These are phyloP conservation scores for Teleogryllus occipitalis DNA, from an alignment of 1,140 invertebrate genomes.

Conservation along the genomic window DNA sequence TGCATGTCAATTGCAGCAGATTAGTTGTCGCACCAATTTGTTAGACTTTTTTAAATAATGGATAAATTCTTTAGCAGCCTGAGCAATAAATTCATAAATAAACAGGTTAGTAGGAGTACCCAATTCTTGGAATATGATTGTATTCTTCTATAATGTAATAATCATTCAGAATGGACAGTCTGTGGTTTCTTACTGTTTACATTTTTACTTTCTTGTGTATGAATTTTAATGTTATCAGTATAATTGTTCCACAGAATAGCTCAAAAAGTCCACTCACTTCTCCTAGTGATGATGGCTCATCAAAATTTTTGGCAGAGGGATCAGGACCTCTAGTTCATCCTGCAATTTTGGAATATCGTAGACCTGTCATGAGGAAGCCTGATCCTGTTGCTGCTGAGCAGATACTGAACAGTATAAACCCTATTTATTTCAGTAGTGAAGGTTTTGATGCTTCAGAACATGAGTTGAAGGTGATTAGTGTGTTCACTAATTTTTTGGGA, in stretches of 20 bases:
- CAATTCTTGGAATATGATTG: conserved; percentile 10
- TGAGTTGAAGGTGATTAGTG: conserved; percentile 47
- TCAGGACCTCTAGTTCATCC: conserved; percentile 7
- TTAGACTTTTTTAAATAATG: neutral
- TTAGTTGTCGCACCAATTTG: neutral
- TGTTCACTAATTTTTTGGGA: neutral
- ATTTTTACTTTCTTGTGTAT: conserved; percentile 17
- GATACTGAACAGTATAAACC: conserved; percentile 61
- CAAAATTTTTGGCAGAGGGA: conserved; percentile 29
- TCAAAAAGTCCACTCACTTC: conserved; percentile 15
- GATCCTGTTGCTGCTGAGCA: conserved; percentile 61
- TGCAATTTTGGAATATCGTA: conserved; percentile 26
- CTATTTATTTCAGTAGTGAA: conserved; percentile 53
- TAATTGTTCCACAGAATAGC: neutral
- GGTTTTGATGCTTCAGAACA: conserved; percentile 57
- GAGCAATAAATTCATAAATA: conserved; percentile 43
- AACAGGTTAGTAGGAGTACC: conserved; percentile 37
- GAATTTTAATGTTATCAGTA: conserved; percentile 3
- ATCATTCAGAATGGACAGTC: neutral
- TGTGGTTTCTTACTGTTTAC: neutral
- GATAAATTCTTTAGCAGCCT: conserved; percentile 46
- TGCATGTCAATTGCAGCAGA: too few species aligned
- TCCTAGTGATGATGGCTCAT: conserved; percentile 37
- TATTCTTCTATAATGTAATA: neutral
- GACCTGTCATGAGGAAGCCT: conserved; percentile 30